phyloP scores from a whole-genome alignment of 92 coral and sea anemone genomes.

The Palythoa heliodiscus region DNA sequence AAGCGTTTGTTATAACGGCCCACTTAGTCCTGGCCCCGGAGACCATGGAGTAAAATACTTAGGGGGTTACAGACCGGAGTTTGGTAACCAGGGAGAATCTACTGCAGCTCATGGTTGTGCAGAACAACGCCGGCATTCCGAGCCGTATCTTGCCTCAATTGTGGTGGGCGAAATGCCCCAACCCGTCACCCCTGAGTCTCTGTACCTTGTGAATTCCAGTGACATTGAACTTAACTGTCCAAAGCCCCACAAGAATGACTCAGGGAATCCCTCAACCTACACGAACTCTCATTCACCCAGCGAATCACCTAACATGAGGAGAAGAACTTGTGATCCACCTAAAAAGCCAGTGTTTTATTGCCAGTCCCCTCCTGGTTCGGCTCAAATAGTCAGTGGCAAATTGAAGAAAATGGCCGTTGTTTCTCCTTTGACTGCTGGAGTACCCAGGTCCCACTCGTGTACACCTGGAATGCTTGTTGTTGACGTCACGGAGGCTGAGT shows the following conservation, averaged over 20 bases:
- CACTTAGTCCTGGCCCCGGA: slow-evolving; percentile 37
- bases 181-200: slow-evolving; percentile 34
- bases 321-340: slow-evolving; percentile 57
- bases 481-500: slow-evolving; percentile 92
- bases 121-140: slow-evolving; percentile 11
- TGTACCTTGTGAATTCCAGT: slow-evolving; percentile 16
- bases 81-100: not conserved
- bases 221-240: slow-evolving; percentile 14
- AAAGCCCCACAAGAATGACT: slow-evolving; percentile 30
- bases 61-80: slow-evolving; percentile 79
- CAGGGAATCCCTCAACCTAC: slow-evolving; percentile 20
- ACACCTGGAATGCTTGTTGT: slow-evolving; percentile 76
- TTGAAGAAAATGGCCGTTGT: slow-evolving; percentile 87
- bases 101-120: not conserved
- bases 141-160: slow-evolving; percentile 41
- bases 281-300: slow-evolving; percentile 54
- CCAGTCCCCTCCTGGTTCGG: slow-evolving; percentile 47
- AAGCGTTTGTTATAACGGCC: slow-evolving; percentile 33
- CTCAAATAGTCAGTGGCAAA: slow-evolving; percentile 47
- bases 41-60: slow-evolving; percentile 77
- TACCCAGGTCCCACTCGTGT: slow-evolving; percentile 78
- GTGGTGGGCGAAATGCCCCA: slow-evolving; percentile 30
- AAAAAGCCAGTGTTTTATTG: slow-evolving; percentile 27
- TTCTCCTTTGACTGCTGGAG: slow-evolving; percentile 79
- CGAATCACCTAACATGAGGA: slow-evolving; percentile 53